These are phyloP conservation scores for Eptatretus burgeri DNA, from an alignment of 2,113 vertebrate species.

Conservation along the genomic window DNA sequence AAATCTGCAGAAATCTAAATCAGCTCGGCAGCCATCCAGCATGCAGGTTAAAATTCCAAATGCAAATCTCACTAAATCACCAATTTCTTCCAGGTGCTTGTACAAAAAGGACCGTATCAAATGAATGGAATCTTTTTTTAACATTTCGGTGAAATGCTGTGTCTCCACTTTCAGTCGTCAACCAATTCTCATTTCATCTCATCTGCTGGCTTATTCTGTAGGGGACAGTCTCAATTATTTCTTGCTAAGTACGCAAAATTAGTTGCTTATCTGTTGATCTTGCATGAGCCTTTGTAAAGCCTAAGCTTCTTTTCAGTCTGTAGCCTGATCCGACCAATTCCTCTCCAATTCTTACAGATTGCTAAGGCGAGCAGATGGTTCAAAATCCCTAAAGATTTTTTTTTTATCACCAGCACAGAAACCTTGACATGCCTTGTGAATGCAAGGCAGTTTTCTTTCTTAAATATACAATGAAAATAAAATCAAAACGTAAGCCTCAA, in stretches of 20 bases:
- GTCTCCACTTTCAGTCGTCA: constrained; percentile 5
- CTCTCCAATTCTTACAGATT: neutral
- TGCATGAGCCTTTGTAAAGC: constrained; percentile 82
- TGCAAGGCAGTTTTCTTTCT: too few species aligned
- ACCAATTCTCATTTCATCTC: constrained; percentile 21
- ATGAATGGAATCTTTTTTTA: constrained; percentile 7
- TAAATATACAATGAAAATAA: too few species aligned
- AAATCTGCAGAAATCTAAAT: constrained; percentile 6
- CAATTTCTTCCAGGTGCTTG: constrained; percentile 3
- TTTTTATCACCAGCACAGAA: too few species aligned
- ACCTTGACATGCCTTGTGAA: too few species aligned
- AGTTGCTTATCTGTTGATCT: constrained; percentile 91
- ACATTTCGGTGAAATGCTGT: constrained; percentile 3
- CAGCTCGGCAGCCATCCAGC: neutral
- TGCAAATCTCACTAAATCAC: constrained; percentile 7
- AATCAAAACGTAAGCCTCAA: too few species aligned
- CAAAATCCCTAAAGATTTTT: neutral
- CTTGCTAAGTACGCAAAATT: constrained; percentile 91
- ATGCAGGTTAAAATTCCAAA: constrained; percentile 4
- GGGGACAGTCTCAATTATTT: constrained; percentile 29
- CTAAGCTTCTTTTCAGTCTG: constrained; percentile 12
- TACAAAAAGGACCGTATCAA: constrained; percentile 4
- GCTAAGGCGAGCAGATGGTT: constrained; percentile 4
- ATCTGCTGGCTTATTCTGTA: constrained; percentile 25
- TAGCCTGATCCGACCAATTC: constrained; percentile 5